A percentile compares a stretch with the other conserved stretches of the same genome.
Evolutionary conservation across 2,113 vertebrate genomes (phyloP).

Genomic region (Notothenia coriiceps): DNA sequence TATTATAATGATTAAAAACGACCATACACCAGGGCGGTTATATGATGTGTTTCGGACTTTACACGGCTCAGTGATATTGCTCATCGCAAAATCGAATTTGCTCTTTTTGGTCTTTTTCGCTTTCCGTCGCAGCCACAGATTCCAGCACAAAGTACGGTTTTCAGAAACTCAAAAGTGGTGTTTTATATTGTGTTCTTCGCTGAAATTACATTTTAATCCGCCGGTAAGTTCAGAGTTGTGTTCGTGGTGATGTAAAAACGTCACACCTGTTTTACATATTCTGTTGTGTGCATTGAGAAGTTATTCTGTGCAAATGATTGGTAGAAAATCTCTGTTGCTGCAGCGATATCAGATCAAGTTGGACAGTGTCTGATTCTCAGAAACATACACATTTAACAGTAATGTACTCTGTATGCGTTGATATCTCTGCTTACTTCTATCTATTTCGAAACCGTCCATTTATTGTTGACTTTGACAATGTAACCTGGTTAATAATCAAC

Average conservation of each 20-base stretch:
- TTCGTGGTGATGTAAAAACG: too few species aligned
- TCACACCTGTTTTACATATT: accelerated
- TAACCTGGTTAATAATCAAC: constrained; percentile 36
- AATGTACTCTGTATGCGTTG: neutral
- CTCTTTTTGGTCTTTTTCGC: constrained; percentile 61
- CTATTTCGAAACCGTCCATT: neutral
- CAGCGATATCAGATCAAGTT: neutral
- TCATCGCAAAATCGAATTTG: neutral
- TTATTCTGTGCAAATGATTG: neutral
- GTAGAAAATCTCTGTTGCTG: neutral
- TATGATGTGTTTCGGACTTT: neutral
- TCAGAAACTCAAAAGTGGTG: constrained; percentile 7
- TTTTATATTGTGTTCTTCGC: neutral
- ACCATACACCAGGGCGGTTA: too few species aligned
- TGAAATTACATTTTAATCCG: neutral
- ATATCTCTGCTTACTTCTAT: neutral
- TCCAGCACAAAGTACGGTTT: constrained; percentile 33
- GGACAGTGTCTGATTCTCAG: neutral
- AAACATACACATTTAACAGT: neutral
- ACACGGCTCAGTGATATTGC: too few species aligned
- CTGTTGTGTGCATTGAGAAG: too few species aligned
- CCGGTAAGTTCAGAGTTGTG: constrained; percentile 9
- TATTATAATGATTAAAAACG: too few species aligned
- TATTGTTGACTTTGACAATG: neutral
- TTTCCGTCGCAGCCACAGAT: constrained; percentile 42